These are phyloP conservation scores for Platanista minor DNA, from an alignment of 2,113 vertebrate genomes.

Conservation along the genomic window DNA sequence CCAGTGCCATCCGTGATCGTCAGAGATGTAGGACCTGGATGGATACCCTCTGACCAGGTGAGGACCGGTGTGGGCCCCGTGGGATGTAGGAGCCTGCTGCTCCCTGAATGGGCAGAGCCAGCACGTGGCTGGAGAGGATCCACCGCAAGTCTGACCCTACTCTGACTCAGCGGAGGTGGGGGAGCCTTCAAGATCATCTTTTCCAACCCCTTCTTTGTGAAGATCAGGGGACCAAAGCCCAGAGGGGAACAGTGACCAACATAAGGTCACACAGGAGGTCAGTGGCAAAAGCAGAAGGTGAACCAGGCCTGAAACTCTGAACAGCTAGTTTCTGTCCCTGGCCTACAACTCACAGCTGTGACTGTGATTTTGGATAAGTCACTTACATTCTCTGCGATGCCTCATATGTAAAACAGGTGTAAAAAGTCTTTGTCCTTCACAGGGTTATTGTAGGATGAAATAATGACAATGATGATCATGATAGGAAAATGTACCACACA, in stretches of 20 bases:
- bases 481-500: accelerated
- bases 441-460: background rate
- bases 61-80: accelerated
- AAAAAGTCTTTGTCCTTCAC: background rate
- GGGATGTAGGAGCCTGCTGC: accelerated
- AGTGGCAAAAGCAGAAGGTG: background rate
- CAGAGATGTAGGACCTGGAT: background rate
- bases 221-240: background rate
- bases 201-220: background rate
- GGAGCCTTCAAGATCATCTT: background rate
- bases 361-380: background rate
- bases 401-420: background rate
- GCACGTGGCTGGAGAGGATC: background rate
- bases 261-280: background rate
- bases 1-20: background rate
- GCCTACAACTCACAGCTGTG: background rate
- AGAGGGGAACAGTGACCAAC: background rate
- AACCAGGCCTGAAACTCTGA: background rate
- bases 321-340: background rate
- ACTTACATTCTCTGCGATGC: background rate
- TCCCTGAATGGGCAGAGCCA: background rate
- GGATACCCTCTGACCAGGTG: background rate
- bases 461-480: accelerated
- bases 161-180: background rate
- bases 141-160: background rate